Evolutionary conservation across 2,113 vertebrate genomes (phyloP).

Genomic region (Cinclus cinclus): DNA sequence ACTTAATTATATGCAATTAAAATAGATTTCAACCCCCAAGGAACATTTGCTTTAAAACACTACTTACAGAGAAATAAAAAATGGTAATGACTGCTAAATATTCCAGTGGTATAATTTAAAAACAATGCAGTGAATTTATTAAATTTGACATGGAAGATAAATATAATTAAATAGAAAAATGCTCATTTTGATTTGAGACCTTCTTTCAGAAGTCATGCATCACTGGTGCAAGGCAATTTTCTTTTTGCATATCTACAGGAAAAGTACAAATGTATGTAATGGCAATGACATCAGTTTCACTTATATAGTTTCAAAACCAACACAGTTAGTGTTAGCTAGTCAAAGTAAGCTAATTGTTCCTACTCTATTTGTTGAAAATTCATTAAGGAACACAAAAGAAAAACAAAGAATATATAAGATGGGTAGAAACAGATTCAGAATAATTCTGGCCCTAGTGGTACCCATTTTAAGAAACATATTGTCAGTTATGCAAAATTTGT

Average conservation of each 20-base stretch:
- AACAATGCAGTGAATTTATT: background rate
- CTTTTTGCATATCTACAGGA: background rate
- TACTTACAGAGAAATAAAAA: background rate
- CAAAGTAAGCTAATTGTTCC: background rate
- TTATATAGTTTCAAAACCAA: background rate
- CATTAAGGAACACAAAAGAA: background rate
- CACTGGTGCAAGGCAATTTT: background rate
- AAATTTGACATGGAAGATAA: background rate
- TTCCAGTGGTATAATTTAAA: background rate
- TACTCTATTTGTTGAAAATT: background rate
- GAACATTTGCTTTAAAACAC: background rate
- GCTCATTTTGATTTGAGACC: background rate
- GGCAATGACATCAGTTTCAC: background rate
- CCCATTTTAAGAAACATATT: background rate
- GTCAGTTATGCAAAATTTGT: background rate
- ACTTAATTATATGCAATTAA: slow-evolving; percentile 18
- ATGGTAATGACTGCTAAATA: background rate
- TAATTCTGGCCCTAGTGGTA: background rate
- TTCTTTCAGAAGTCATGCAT: background rate
- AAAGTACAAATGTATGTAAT: background rate
- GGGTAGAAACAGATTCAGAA: background rate
- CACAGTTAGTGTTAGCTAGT: background rate
- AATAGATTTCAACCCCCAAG: background rate
- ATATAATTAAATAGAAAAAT: background rate
- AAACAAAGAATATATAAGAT: background rate